Percentiles rank a stretch among this genome's conserved stretches.
Conservation (phyloP, 2,113 vertebrate species). For the Tetrao urogallus region DNA sequence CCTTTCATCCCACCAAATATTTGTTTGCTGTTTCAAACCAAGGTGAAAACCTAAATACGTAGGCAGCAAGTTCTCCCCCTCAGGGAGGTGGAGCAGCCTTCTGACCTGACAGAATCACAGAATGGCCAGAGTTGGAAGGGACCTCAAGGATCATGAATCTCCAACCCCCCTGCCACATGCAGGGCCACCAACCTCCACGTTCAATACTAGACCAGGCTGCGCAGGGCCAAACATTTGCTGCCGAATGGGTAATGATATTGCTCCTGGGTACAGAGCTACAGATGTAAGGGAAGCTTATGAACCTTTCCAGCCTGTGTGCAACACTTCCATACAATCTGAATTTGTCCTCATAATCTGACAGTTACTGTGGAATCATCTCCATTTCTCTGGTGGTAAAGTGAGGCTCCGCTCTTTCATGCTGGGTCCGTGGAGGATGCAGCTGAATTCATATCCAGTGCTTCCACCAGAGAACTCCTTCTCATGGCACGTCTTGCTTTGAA, state of each 20-base stretch:
- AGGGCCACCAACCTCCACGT: too few species aligned
- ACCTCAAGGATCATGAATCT: too few species aligned
- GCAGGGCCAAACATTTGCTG: neutral
- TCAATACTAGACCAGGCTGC: too few species aligned
- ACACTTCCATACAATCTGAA: rapidly evolving
- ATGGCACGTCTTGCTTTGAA: neutral
- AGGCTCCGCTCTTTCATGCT: rapidly evolving
- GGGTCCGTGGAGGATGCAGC: neutral
- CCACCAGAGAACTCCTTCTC: neutral
- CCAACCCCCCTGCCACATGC: too few species aligned
- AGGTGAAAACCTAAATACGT: neutral
- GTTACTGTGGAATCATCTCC: neutral
- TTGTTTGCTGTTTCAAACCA: neutral
- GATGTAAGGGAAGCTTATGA: neutral
- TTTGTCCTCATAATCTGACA: neutral
- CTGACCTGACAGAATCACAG: neutral
- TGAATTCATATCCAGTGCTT: neutral
- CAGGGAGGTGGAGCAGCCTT: neutral
- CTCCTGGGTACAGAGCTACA: too few species aligned
- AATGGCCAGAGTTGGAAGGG: too few species aligned
- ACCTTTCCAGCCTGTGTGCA: neutral
- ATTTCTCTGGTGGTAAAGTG: neutral
- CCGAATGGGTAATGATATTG: neutral
- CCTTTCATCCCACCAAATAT: neutral
- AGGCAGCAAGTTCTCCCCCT: neutral